These are phyloP conservation scores for Gorsachius magnificus DNA, from an alignment of 2,797 vertebrate genomes.

Conservation along the genomic window DNA sequence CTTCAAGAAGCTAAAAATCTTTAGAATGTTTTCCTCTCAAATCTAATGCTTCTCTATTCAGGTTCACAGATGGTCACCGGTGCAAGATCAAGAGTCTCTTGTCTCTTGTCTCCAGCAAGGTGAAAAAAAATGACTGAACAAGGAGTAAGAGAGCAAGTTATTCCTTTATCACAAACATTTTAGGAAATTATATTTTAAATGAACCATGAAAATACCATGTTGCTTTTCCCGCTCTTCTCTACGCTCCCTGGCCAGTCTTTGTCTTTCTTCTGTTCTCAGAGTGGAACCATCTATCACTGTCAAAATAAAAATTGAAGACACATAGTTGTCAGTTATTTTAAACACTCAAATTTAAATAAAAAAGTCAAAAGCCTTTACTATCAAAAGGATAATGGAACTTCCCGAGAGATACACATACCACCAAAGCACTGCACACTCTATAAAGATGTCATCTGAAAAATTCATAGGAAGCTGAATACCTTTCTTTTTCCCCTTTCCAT, in stretches of 20 bases:
- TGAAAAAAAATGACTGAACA: neutral
- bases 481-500: neutral
- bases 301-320: slow-evolving; percentile 38
- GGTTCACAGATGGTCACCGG: neutral
- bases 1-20: neutral
- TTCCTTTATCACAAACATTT: neutral
- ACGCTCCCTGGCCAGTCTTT: slow-evolving; percentile 90
- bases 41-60: neutral
- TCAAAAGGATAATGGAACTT: neutral
- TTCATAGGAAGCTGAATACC: neutral
- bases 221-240: slow-evolving; percentile 89
- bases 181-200: neutral
- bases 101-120: neutral
- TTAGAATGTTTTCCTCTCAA: neutral
- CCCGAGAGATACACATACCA: neutral
- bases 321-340: neutral
- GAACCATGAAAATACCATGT: slow-evolving; percentile 80
- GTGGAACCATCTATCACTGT: slow-evolving; percentile 89
- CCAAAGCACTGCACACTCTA: neutral
- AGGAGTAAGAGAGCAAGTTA: neutral
- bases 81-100: neutral
- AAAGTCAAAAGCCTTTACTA: neutral
- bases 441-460: neutral
- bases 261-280: slow-evolving; percentile 90
- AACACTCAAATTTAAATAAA: neutral